Percentiles rank a stretch among this genome's conserved stretches.
Conservation (phyloP, 2,888 invertebrate species). For the Plemyria rubiginata region DNA sequence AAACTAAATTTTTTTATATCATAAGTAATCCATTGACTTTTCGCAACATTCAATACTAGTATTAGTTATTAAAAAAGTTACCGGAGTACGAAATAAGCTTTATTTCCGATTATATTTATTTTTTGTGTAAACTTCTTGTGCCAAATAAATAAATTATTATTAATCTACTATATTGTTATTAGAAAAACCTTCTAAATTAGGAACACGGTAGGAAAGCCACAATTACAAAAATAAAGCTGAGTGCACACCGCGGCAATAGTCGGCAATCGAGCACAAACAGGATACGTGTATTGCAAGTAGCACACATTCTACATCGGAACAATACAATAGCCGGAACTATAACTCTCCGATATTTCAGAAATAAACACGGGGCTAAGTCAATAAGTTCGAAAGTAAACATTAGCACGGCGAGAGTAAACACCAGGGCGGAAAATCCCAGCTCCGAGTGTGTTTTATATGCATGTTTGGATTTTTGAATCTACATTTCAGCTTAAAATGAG, state of each 20-base stretch:
- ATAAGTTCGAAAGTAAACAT: constrained; percentile 51
- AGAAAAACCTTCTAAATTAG: too few relatives aligned
- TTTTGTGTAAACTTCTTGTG: too few relatives aligned
- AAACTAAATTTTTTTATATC: too few relatives aligned
- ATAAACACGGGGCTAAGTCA: constrained; percentile 50
- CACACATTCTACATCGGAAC: constrained; percentile 11
- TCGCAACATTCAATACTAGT: too few relatives aligned
- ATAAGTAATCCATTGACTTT: too few relatives aligned
- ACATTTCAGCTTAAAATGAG: constrained; percentile 22
- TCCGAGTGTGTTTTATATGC: constrained; percentile 49
- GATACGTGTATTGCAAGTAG: neutral
- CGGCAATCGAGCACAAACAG: constrained; percentile 3
- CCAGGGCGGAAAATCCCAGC: constrained; percentile 43
- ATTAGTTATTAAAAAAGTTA: too few relatives aligned
- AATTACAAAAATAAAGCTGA: too few relatives aligned
- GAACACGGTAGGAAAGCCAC: too few relatives aligned
- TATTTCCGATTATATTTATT: too few relatives aligned
- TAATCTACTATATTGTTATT: too few relatives aligned
- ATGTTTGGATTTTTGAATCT: constrained; percentile 42
- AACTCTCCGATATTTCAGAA: constrained; percentile 30
- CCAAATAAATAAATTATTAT: too few relatives aligned
- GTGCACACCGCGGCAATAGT: constrained; percentile 1
- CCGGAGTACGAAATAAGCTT: too few relatives aligned
- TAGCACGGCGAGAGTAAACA: constrained; percentile 44
- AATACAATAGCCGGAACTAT: constrained; percentile 24